phyloP scores from a whole-genome alignment of 30 jellyfish, hydroid and myxozoan genomes.

The Sanderia malayensis region DNA sequence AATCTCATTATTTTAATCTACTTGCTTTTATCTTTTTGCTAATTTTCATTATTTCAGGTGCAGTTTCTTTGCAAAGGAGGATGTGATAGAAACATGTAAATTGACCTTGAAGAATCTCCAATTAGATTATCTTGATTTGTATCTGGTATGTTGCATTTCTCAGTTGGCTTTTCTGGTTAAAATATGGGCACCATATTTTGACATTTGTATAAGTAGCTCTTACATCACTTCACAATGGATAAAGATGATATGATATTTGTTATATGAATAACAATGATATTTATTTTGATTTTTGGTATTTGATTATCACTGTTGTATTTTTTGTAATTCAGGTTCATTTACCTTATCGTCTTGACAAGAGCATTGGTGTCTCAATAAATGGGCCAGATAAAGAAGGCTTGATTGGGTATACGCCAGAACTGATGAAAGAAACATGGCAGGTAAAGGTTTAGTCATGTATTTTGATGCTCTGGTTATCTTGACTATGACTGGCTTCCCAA shows the following conservation, averaged over 20 bases:
- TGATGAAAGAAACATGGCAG: slow-evolving; percentile 85
- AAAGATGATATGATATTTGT: too few relatives aligned
- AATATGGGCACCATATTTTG: not conserved
- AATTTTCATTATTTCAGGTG: slow-evolving; percentile 33
- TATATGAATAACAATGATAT: too few relatives aligned
- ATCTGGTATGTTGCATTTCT: slow-evolving; percentile 46
- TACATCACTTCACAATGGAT: not conserved
- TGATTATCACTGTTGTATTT: not conserved
- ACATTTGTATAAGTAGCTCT: not conserved
- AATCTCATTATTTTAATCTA: too few relatives aligned
- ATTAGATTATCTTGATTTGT: slow-evolving; percentile 86
- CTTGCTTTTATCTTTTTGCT: not conserved
- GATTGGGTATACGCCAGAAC: slow-evolving; percentile 64
- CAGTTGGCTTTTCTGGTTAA: not conserved
- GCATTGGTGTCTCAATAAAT: slow-evolving; percentile 10
- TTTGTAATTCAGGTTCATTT: slow-evolving; percentile 40
- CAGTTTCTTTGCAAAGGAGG: slow-evolving; percentile 54
- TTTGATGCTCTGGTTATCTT: not conserved
- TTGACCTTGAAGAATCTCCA: slow-evolving; percentile 73
- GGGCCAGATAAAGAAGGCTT: slow-evolving; percentile 46
- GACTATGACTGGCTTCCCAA: not conserved
- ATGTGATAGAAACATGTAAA: slow-evolving; percentile 81
- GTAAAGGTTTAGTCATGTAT: not conserved
- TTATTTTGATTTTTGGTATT: too few relatives aligned
- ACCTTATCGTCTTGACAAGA: slow-evolving; percentile 50